Evolutionary conservation across 2,888 invertebrate genomes (phyloP).

Genomic region (Diarsia rubi): DNA sequence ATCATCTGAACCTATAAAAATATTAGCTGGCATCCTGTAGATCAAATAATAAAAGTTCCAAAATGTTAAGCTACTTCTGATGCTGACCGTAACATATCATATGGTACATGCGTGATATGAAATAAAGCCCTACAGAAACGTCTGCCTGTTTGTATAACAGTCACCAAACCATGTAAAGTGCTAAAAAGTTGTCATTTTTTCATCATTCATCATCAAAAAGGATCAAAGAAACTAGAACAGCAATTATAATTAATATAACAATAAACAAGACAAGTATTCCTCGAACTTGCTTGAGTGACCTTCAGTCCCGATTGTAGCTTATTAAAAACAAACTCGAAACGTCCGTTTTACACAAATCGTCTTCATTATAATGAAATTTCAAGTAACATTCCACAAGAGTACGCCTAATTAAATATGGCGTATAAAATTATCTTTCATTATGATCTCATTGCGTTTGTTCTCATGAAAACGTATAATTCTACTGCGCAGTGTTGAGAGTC

Average conservation of each 20-base stretch:
- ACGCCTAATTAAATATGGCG: conserved; percentile 54
- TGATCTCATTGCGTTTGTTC: conserved; percentile 66
- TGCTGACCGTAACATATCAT: too few relatives aligned
- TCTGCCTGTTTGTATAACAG: background rate
- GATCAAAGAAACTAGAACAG: conserved; percentile 1
- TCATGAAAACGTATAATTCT: conserved; percentile 48
- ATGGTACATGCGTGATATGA: conserved; percentile 22
- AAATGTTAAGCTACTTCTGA: too few relatives aligned
- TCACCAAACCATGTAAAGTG: too few relatives aligned
- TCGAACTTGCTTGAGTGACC: conserved; percentile 42
- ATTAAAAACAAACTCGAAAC: conserved; percentile 5
- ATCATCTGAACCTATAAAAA: too few relatives aligned
- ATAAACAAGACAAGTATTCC: conserved; percentile 7
- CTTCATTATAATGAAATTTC: conserved; percentile 57
- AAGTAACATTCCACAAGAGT: conserved; percentile 48
- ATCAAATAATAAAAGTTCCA: too few relatives aligned
- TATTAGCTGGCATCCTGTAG: too few relatives aligned
- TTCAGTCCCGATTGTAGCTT: conserved; percentile 24
- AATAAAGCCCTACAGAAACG: conserved; percentile 17
- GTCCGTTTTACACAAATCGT: conserved; percentile 46
- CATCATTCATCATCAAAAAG: background rate
- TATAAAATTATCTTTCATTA: conserved; percentile 65
- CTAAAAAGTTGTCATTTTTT: too few relatives aligned
- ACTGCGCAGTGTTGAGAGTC: conserved; percentile 40
- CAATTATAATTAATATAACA: conserved; percentile 26